Conservation (phyloP, 2,888 invertebrate genomes). For the Limulus polyphemus region DNA sequence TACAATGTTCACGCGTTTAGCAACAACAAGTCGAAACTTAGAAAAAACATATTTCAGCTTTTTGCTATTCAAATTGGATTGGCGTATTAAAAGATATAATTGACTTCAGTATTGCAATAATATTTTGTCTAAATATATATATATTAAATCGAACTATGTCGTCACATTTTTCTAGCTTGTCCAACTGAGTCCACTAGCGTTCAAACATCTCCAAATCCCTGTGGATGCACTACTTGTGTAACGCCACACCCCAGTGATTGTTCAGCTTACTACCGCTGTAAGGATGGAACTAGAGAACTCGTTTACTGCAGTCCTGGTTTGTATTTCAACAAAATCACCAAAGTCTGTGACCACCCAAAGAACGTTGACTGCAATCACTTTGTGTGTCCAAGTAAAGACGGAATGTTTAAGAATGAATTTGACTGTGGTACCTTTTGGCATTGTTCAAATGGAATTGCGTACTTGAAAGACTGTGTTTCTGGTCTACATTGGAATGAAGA, state of each 20-base stretch:
- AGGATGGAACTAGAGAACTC: slow-evolving; percentile 3
- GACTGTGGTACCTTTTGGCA: not conserved
- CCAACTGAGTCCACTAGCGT: no score
- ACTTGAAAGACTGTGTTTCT: not conserved
- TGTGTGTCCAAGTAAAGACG: slow-evolving; percentile 10
- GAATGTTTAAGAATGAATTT: slow-evolving; percentile 12
- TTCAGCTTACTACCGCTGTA: not conserved
- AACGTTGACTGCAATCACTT: slow-evolving; percentile 10
- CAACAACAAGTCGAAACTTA: no score
- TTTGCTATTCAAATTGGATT: no score
- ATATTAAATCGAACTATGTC: no score
- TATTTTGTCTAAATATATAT: no score
- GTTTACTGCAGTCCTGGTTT: slow-evolving; percentile 11
- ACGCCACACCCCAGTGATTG: slow-evolving; percentile 4
- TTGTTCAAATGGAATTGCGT: not conserved
- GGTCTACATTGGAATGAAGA: not conserved
- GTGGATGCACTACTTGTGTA: slow-evolving; percentile 3
- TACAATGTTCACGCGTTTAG: no score
- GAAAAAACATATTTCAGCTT: no score
- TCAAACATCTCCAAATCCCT: no score
- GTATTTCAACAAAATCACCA: slow-evolving; percentile 10
- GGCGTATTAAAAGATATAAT: no score
- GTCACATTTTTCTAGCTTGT: no score
- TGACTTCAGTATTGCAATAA: no score
- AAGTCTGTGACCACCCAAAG: slow-evolving; percentile 11